phyloP scores from a whole-genome alignment of 2,888 invertebrate genomes.

The Corbicula japonica region DNA sequence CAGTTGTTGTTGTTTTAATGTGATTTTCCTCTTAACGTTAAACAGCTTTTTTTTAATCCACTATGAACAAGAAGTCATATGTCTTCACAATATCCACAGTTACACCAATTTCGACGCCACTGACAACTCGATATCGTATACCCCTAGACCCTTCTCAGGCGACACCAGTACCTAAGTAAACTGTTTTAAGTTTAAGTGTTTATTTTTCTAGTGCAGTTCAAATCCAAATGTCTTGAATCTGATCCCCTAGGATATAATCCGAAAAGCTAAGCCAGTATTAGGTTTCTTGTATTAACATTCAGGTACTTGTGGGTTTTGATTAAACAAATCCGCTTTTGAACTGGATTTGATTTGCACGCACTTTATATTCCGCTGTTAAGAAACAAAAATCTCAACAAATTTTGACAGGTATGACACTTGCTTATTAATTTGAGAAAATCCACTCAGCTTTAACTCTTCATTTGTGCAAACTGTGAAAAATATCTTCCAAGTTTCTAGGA shows the following conservation, averaged over 20 bases:
- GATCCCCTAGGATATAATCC: conserved; percentile 48
- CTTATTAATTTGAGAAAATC: conserved; percentile 21
- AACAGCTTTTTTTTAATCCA: neutral
- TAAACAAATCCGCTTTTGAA: conserved; percentile 16
- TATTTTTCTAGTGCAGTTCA: conserved; percentile 50
- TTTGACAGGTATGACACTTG: conserved; percentile 47
- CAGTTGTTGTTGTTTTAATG: neutral
- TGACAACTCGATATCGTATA: neutral
- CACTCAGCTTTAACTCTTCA: conserved; percentile 28
- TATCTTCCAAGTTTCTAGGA: neutral
- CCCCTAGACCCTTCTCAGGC: conserved; percentile 10
- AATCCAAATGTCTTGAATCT: conserved; percentile 45
- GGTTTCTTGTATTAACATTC: conserved; percentile 30
- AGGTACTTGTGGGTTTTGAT: conserved; percentile 24
- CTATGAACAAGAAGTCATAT: neutral
- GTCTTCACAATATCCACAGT: neutral
- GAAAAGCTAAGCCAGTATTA: conserved; percentile 61
- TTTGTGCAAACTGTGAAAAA: conserved; percentile 33
- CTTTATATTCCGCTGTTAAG: conserved; percentile 24
- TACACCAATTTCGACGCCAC: conserved; percentile 12
- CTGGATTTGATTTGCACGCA: neutral
- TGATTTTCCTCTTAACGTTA: neutral
- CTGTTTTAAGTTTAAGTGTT: conserved; percentile 60
- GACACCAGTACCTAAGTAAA: conserved; percentile 55
- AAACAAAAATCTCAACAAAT: conserved; percentile 8